These are phyloP conservation scores for Burhinus oedicnemus DNA, from an alignment of 2,113 vertebrate species.

Conservation along the genomic window DNA sequence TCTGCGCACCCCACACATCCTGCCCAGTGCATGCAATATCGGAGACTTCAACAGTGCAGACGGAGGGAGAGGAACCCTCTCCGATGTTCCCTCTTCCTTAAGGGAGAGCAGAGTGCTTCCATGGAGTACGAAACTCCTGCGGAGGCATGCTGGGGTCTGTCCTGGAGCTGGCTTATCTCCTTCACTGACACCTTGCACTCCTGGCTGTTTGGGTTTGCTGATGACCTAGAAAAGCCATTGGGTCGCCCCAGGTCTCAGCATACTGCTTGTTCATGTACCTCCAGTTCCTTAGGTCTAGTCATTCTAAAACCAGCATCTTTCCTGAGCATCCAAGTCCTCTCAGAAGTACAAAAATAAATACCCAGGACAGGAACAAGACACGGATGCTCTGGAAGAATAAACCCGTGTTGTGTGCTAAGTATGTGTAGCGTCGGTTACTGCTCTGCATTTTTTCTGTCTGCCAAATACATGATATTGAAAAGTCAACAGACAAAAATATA, in stretches of 20 bases:
- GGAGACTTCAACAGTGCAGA: accelerated
- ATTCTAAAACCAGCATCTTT: neutral
- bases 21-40: neutral
- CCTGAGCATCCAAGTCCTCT: neutral
- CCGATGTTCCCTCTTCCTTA: neutral
- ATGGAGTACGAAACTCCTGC: neutral
- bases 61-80: neutral
- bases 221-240: neutral
- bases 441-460: neutral
- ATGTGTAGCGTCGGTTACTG: neutral
- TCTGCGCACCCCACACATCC: neutral
- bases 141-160: neutral
- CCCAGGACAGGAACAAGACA: neutral
- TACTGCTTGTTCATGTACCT: neutral
- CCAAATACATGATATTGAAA: neutral
- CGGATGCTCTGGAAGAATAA: neutral
- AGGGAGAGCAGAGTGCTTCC: neutral
- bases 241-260: neutral
- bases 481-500: constrained; percentile 20
- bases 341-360: neutral
- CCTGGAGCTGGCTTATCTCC: neutral
- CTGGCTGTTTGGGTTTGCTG: neutral
- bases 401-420: neutral
- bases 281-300: neutral
- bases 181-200: neutral